These are phyloP conservation scores for Cerastis leucographa DNA, from an alignment of 2,888 invertebrate species.

Conservation along the genomic window DNA sequence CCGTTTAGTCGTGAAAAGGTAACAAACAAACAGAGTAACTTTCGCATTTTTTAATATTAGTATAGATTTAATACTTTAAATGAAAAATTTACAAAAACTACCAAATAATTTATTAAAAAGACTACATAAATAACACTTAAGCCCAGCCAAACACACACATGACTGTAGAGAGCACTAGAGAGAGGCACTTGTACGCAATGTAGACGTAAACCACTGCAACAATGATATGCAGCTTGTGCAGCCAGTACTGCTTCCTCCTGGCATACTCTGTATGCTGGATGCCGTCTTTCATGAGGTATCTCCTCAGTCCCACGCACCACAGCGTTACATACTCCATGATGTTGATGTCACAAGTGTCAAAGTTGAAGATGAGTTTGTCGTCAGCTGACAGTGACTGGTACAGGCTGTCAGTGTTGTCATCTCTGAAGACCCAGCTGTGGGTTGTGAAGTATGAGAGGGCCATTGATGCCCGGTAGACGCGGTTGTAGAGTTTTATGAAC, in stretches of 20 bases:
- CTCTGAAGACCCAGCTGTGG: conserved; percentile 63
- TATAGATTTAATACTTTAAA: too few species aligned
- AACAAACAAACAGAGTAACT: too few species aligned
- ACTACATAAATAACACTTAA: neutral
- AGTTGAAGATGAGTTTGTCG: conserved; percentile 66
- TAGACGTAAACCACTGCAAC: conserved; percentile 33
- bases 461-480: conserved; percentile 60
- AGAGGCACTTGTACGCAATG: conserved; percentile 40
- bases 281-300: conserved; percentile 65
- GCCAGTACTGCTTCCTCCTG: conserved; percentile 56
- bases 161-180: neutral
- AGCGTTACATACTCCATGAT: conserved; percentile 57
- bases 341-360: conserved; percentile 64
- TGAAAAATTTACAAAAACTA: neutral
- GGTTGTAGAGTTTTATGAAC: conserved; percentile 64
- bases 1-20: too few species aligned
- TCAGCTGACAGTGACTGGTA: conserved; percentile 36
- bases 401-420: conserved; percentile 56
- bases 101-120: neutral
- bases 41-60: too few species aligned
- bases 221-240: conserved; percentile 48
- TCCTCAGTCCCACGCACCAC: conserved; percentile 63
- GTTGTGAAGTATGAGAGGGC: conserved; percentile 63
- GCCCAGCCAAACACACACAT: neutral
- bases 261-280: conserved; percentile 57